phyloP scores from a whole-genome alignment of 2,113 vertebrate genomes.

The Prochilodus magdalenae region DNA sequence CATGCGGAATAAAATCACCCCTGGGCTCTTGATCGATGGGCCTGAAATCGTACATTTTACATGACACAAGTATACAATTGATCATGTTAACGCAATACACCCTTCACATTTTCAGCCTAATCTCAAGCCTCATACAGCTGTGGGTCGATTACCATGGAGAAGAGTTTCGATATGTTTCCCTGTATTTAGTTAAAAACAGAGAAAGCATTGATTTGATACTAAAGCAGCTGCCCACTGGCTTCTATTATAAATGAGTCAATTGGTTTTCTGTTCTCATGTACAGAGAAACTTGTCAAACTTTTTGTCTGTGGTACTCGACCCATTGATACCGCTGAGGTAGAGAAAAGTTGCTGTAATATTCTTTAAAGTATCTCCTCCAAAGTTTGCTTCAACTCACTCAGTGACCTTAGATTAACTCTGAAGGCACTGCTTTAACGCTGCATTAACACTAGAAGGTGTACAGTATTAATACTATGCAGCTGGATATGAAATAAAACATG shows the following conservation, averaged over 20 bases:
- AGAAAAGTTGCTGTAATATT: not conserved
- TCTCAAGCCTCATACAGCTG: not conserved
- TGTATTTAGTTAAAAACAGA: not conserved
- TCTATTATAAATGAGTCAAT: not conserved
- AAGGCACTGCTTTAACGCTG: not conserved
- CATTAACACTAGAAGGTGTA: not conserved
- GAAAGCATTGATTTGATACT: not conserved
- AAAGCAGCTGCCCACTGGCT: not conserved
- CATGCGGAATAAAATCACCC: not conserved
- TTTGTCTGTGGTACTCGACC: not conserved
- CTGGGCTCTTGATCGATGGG: not conserved
- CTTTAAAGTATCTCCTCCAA: not conserved
- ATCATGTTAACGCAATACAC: not conserved
- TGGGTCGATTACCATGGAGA: not conserved
- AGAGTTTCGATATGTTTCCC: not conserved
- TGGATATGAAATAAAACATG: not conserved
- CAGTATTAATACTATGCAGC: not conserved
- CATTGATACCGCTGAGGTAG: not conserved
- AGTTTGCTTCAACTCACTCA: not conserved
- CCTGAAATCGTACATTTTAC: slow-evolving; percentile 1
- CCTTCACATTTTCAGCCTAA: not conserved
- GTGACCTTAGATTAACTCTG: not conserved
- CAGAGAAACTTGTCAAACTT: not conserved
- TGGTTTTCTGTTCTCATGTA: not conserved
- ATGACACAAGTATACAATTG: not conserved